Evolutionary conservation across 2,888 invertebrate species (phyloP), one percentile per base, ranked within the genome.

Genomic region (Drosophila putrida): DNA sequence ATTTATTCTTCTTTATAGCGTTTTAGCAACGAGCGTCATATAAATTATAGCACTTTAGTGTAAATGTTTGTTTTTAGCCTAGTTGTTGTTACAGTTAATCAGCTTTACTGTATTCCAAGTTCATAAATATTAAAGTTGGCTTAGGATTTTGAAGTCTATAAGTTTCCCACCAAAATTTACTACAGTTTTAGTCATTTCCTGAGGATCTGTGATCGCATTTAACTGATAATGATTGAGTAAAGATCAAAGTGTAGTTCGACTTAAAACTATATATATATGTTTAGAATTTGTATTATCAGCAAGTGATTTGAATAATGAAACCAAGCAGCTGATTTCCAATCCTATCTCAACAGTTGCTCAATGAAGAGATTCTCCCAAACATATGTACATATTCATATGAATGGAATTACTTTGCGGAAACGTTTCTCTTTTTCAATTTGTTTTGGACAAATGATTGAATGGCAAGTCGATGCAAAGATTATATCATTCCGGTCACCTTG

Each of bases 21-120:
- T 8, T 11, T 44, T 33, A 20, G 46, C 27, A 28, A n/a, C 61
- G 39, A 25, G 31, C 13, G 11, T 13, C 49, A 31, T 63, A 65
- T 64, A 68, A 33, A 55, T 61, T 31, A 63, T 44, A 28, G 6
- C 11, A 20, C 28, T 13, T 8, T 27, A 39, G 27, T n/a, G 33
- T 50, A 25, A 49, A 44, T 70, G 44, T 58, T 75, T 71, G 47
- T 33, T 27, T 38, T 43, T 9, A 10, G 47, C 41, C 57, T 57
- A 49, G 46, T 27, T 31, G 28, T 46, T 46, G 41, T 57, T 57
- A 46, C n/a, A 57, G 57, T 55, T 54, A 43, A 47, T 13, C 59
- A 57, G 50, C 11, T 31, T 3, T 13, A 4, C 38, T 9, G 39
- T 47, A 27, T 47, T 35, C n/a, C 33, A 49, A 63, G 58, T 57